Percentiles rank a stretch among this genome's conserved stretches.
Conservation (phyloP, 2,113 vertebrate species). For the Misgurnus mizolepis region DNA sequence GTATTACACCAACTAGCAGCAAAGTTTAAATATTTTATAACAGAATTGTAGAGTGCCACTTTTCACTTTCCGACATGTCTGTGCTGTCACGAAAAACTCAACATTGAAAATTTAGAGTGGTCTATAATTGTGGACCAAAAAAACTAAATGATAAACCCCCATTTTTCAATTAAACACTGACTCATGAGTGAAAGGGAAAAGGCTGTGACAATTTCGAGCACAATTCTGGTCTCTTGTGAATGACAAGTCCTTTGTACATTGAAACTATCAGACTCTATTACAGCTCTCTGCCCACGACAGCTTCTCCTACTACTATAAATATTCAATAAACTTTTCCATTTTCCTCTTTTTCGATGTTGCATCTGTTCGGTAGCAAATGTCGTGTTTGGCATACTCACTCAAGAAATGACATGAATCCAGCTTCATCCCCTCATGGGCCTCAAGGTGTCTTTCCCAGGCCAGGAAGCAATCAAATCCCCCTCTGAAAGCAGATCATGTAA, state of each 20-base stretch:
- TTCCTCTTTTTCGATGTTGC: background rate
- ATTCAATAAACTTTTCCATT: conserved; percentile 25
- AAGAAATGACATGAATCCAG: conserved; percentile 29
- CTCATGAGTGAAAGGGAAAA: background rate
- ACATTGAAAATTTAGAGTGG: background rate
- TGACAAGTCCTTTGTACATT: background rate
- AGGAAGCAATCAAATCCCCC: conserved; percentile 16
- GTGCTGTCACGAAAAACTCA: too few relatives aligned
- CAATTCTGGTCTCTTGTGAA: background rate
- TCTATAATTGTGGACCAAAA: too few relatives aligned
- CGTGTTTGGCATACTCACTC: conserved; percentile 6
- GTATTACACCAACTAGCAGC: too few relatives aligned
- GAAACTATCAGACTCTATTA: background rate
- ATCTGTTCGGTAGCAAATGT: conserved; percentile 14
- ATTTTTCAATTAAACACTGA: background rate
- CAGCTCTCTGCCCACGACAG: background rate
- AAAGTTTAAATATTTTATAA: too few relatives aligned
- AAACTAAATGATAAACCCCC: background rate
- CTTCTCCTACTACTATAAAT: conserved; percentile 7
- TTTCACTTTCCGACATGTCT: too few relatives aligned
- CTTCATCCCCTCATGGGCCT: conserved; percentile 4
- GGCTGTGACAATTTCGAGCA: background rate
- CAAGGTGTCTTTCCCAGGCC: conserved; percentile 16
- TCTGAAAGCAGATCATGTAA: conserved; percentile 14
- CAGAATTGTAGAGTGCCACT: too few relatives aligned